Conservation (phyloP, 1,140 invertebrate genomes). For the Bombus difficillimus region DNA sequence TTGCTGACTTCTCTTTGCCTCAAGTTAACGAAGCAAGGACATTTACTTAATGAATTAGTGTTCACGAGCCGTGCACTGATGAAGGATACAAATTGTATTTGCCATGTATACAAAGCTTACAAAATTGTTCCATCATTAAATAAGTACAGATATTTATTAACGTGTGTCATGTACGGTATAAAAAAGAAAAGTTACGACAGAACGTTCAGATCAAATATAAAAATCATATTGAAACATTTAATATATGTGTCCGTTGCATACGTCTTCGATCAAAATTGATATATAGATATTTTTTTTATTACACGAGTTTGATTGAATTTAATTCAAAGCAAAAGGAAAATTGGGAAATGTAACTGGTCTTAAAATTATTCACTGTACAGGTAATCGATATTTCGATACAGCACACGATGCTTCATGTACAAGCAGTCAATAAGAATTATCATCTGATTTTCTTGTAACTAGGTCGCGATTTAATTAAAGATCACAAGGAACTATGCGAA, state of each 20-base stretch:
- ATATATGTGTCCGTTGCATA: background rate
- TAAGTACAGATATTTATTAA: background rate
- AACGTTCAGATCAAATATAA: background rate
- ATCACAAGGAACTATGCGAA: background rate
- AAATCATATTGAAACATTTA: background rate
- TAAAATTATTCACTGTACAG: no score
- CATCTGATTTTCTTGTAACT: background rate
- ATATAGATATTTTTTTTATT: no score
- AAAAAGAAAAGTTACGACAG: background rate
- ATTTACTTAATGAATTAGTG: background rate
- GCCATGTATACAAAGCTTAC: background rate
- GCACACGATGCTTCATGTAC: background rate
- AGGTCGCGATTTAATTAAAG: background rate
- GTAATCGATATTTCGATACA: no score
- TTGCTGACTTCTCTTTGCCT: background rate
- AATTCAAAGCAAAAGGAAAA: no score
- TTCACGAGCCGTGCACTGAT: background rate
- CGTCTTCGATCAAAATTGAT: no score
- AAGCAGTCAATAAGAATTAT: background rate
- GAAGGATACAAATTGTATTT: constrained; percentile 5
- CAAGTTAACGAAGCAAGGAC: background rate
- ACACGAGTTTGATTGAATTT: no score
- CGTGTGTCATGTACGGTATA: background rate
- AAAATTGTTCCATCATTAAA: background rate
- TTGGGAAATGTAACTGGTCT: no score